Evolutionary conservation across 2,888 invertebrate genomes (phyloP).

Genomic region (Carabus problematicus): DNA sequence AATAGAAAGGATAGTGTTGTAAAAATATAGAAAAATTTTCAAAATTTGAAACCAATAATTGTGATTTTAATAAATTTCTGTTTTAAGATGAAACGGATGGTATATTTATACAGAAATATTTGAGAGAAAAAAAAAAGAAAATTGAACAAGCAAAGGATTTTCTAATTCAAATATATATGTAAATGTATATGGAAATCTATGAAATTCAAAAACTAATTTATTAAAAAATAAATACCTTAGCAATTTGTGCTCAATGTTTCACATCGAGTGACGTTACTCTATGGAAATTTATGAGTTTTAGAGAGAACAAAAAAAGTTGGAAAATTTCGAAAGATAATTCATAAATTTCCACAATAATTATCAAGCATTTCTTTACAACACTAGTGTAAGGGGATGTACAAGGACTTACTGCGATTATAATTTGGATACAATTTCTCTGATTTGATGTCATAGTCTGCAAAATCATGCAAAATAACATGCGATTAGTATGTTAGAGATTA

Average conservation of each 20-base stretch:
- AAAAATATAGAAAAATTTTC: constrained; percentile 12
- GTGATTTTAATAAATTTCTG: constrained; percentile 7
- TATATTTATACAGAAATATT: constrained; percentile 4
- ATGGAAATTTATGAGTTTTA: constrained; percentile 27
- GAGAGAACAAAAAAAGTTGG: background rate
- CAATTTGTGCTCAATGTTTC: background rate
- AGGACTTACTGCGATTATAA: constrained; percentile 26
- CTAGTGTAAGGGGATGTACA: constrained; percentile 12
- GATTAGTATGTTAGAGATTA: constrained; percentile 11
- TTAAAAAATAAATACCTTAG: background rate
- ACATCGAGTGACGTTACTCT: background rate
- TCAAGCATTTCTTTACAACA: constrained; percentile 39
- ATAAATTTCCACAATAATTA: constrained; percentile 2
- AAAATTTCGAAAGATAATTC: background rate
- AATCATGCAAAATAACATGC: constrained; percentile 34
- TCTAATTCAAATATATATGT: background rate
- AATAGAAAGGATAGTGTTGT: constrained; percentile 32
- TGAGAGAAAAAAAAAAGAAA: background rate
- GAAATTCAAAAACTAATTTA: constrained; percentile 12
- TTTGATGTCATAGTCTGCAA: constrained; percentile 30
- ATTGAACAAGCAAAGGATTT: background rate
- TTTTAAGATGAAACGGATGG: constrained; percentile 11
- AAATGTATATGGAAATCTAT: constrained; percentile 24
- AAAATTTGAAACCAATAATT: background rate
- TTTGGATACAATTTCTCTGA: constrained; percentile 10